phyloP scores from a whole-genome alignment of 2,797 vertebrate species.

The Chlorospingus semifuscus region DNA sequence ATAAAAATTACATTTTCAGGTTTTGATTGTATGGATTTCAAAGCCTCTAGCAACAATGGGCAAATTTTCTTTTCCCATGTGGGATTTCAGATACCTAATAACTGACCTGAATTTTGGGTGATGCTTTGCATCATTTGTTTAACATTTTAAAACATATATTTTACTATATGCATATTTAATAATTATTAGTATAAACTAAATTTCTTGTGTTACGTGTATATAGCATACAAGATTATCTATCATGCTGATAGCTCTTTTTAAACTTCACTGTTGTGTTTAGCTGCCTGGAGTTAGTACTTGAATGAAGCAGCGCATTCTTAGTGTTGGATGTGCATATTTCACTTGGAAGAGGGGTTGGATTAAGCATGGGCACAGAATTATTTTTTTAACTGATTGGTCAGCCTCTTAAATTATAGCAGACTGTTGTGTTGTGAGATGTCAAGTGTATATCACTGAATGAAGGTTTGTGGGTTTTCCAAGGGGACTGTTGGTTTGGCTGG shows the following conservation, averaged over 20 bases:
- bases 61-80: not conserved
- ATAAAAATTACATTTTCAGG: not conserved
- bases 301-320: not conserved
- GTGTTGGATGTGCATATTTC: not conserved
- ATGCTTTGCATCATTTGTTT: not conserved
- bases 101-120: not conserved
- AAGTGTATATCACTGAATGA: not conserved
- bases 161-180: not conserved
- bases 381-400: not conserved
- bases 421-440: not conserved
- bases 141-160: not conserved
- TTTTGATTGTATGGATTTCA: not conserved
- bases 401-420: not conserved
- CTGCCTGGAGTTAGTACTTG: not conserved
- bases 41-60: not conserved
- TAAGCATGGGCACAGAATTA: not conserved
- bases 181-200: not conserved
- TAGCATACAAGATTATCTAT: not conserved
- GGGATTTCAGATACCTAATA: not conserved
- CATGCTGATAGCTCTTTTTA: not conserved
- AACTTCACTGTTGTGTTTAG: not conserved
- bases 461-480: not conserved
- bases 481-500: not conserved
- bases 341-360: not conserved
- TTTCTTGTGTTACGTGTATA: not conserved